phyloP scores from a whole-genome alignment of 2,888 invertebrate species.

The Tortricodes alternella region DNA sequence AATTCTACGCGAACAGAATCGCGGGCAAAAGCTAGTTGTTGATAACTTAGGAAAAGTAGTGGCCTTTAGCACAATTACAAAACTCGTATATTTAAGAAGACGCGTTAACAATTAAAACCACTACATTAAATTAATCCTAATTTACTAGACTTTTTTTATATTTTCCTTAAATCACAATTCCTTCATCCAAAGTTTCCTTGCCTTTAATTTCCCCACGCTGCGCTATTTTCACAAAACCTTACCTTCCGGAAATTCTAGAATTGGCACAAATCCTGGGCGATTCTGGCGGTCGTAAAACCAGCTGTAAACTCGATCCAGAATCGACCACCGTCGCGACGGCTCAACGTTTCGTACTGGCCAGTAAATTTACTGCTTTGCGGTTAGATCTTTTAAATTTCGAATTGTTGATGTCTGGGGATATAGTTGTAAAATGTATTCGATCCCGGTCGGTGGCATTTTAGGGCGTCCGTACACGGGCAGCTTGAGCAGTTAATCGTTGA shows the following conservation, averaged over 20 bases:
- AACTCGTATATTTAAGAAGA: too few relatives aligned
- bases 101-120: too few relatives aligned
- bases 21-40: too few relatives aligned
- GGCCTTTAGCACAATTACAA: too few relatives aligned
- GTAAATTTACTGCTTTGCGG: constrained; percentile 18
- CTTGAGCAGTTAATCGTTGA: too few relatives aligned
- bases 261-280: constrained; percentile 54
- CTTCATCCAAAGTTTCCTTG: neutral
- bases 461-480: too few relatives aligned
- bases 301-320: constrained; percentile 60
- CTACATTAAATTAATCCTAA: neutral
- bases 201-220: constrained; percentile 44
- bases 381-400: constrained; percentile 60
- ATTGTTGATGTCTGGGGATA: constrained; percentile 40
- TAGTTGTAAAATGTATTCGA: neutral
- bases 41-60: too few relatives aligned
- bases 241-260: constrained; percentile 13
- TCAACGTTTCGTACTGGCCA: constrained; percentile 39
- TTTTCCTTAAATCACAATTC: neutral
- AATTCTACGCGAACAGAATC: too few relatives aligned
- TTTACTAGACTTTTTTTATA: neutral
- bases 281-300: constrained; percentile 64
- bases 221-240: constrained; percentile 30
- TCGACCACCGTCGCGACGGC: constrained; percentile 51
- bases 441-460: neutral